Evolutionary conservation across 2,797 vertebrate genomes (phyloP).

Genomic region (Pseudochromis fuscus): DNA sequence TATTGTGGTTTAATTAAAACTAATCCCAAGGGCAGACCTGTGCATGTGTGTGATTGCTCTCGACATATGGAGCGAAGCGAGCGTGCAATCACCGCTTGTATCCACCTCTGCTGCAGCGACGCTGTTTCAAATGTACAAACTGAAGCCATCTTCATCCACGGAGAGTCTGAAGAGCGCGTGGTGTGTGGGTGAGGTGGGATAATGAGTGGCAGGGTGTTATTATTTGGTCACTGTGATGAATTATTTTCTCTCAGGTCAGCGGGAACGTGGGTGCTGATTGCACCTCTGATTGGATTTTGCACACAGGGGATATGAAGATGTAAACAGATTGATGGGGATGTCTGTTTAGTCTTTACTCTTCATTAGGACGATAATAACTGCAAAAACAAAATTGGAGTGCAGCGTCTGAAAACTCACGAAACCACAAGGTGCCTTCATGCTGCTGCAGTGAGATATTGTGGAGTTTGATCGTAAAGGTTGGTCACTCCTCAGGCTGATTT

Average conservation of each 20-base stretch:
- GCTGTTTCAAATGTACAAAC: no score
- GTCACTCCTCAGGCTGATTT: no score
- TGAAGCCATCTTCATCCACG: not conserved
- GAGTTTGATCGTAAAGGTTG: no score
- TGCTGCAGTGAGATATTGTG: not conserved
- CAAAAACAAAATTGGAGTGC: not conserved
- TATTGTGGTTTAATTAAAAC: conserved; percentile 65
- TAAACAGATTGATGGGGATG: conserved; percentile 20
- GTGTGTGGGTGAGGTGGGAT: conserved; percentile 6
- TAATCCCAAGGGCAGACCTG: conserved; percentile 46
- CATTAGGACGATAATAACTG: conserved; percentile 23
- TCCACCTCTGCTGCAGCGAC: no score
- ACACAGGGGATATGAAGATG: conserved; percentile 22
- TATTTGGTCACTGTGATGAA: conserved; percentile 46
- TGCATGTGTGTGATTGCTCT: conserved; percentile 14
- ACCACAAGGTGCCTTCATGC: not conserved
- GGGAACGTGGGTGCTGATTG: conserved; percentile 1
- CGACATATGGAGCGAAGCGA: conserved; percentile 23
- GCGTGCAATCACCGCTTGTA: conserved; percentile 3
- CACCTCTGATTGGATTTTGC: conserved; percentile 51
- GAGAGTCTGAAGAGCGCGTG: conserved; percentile 5
- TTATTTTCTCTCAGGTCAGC: conserved; percentile 40
- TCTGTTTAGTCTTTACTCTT: conserved; percentile 16
- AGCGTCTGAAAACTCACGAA: not conserved
- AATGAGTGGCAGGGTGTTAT: conserved; percentile 14